Evolutionary conservation across 2,888 invertebrate species (phyloP).

Genomic region (Morpho deidamia): DNA sequence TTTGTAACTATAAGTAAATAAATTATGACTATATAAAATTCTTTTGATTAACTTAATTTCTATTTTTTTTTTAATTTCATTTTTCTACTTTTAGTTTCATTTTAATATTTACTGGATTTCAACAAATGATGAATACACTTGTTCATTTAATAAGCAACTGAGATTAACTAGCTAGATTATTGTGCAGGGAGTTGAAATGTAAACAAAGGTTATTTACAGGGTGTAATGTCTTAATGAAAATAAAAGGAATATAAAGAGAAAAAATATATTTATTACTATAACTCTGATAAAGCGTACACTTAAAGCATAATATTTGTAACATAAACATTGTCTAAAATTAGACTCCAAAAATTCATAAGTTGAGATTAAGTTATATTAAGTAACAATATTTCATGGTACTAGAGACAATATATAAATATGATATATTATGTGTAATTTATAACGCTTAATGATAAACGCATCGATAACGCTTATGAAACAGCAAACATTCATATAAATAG

Average conservation of each 20-base stretch:
- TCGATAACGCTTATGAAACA: slow-evolving; percentile 12
- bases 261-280: slow-evolving; percentile 17
- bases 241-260: not conserved
- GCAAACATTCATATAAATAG: slow-evolving; percentile 20
- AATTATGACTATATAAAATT: not conserved
- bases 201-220: too few species aligned
- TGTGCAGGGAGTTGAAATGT: not conserved
- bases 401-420: not conserved
- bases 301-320: slow-evolving; percentile 21
- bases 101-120: too few species aligned
- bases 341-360: slow-evolving; percentile 8
- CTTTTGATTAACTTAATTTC: not conserved
- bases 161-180: too few species aligned
- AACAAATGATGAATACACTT: too few species aligned
- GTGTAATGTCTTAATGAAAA: not conserved
- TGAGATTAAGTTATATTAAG: slow-evolving; percentile 11
- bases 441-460: too few species aligned
- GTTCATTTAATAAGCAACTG: too few species aligned
- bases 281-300: slow-evolving; percentile 27
- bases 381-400: slow-evolving; percentile 3
- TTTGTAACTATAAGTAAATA: slow-evolving; percentile 14
- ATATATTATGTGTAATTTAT: too few species aligned
- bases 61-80: too few species aligned
- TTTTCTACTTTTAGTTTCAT: too few species aligned
- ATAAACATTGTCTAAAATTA: not conserved